phyloP scores from a whole-genome alignment of 2,888 invertebrate genomes.

The Cybosia mesomella region DNA sequence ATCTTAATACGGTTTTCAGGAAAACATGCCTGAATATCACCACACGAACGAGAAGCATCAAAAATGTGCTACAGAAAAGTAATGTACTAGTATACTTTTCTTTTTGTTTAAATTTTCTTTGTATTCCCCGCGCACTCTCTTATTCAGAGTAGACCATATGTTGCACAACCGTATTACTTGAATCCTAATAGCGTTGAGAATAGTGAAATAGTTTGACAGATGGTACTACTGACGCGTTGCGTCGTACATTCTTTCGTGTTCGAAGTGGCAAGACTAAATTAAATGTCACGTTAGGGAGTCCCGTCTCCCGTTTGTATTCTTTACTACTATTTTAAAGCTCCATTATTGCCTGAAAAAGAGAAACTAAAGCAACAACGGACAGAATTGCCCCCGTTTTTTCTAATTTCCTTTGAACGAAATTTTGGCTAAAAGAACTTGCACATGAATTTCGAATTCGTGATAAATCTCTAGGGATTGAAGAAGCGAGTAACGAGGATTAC shows the following conservation, averaged over 20 bases:
- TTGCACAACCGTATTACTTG: conserved; percentile 17
- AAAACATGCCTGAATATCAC: not conserved
- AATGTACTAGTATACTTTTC: not conserved
- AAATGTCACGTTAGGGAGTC: conserved; percentile 64
- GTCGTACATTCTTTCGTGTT: conserved; percentile 38
- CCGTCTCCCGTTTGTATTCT: conserved; percentile 58
- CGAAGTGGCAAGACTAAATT: conserved; percentile 58
- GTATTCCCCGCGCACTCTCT: conserved; percentile 18
- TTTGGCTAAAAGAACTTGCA: conserved; percentile 46
- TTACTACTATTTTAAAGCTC: conserved; percentile 56
- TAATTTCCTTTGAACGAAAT: conserved; percentile 64
- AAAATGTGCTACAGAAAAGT: not conserved
- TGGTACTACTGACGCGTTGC: conserved; percentile 6
- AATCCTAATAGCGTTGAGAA: conserved; percentile 27
- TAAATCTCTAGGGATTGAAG: conserved; percentile 14
- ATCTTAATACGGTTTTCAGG: not conserved
- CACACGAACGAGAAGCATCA: too few species aligned
- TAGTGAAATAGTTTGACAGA: conserved; percentile 27
- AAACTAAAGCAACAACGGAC: conserved; percentile 48
- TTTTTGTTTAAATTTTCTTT: conserved; percentile 6
- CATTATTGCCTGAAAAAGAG: conserved; percentile 64
- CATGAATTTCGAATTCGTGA: conserved; percentile 34
- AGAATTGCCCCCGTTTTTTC: conserved; percentile 61
- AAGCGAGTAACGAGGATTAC: not conserved
- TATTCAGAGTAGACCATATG: conserved; percentile 13